Evolutionary conservation across 2,113 vertebrate genomes (phyloP), one percentile per base, ranked within the genome.

Genomic region (Leucopsar rothschildi): DNA sequence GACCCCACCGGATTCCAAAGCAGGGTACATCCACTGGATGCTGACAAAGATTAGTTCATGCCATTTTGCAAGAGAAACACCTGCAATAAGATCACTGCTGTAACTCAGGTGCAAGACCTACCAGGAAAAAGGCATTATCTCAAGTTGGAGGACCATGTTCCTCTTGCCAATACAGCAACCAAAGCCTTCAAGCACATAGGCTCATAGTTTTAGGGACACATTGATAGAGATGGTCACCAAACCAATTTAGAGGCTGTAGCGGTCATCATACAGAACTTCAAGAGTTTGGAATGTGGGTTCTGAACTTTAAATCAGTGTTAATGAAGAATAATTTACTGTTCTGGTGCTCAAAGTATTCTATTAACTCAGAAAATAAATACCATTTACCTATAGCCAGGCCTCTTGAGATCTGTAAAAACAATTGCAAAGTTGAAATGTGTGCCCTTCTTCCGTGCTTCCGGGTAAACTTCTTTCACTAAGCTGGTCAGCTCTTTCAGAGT

Each of bases 391-490:
- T 99, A 99, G 21, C 98, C 98, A 82, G 99, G 99, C 88, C 98
- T 98, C 97, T 99, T 98, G 39, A 98, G 98, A 89, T 99, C 99
- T 11, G 99, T 99, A 86, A 98, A 99, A 77, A 99, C 99, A 40
- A 99, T 99, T 27, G 99, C 99, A 71, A 99, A 99, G 83, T 99
- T 99, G 96, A 99, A 99, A 96, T 99, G 99, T 3, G 99, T 99
- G 86, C 99, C 99, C 92, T 99, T 99, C 97, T 99, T 99, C 69
- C 99, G 98, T 82, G 99, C 99, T 84, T 99, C 99, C 45, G 99
- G 99, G 93, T 99, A 99, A 57, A 99, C 99, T 97, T 99, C 99
- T 92, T 99, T 99, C 89, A 99, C 99, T 89, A 99, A 97, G 92
- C 99, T 99, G 64, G 99, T 99, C 69, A 99, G 98, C 92, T 99